Percentiles rank a stretch among this genome's conserved stretches.
These are phyloP conservation scores for Clanis bilineata DNA, from an alignment of 2,888 invertebrate genomes.

Conservation along the genomic window DNA sequence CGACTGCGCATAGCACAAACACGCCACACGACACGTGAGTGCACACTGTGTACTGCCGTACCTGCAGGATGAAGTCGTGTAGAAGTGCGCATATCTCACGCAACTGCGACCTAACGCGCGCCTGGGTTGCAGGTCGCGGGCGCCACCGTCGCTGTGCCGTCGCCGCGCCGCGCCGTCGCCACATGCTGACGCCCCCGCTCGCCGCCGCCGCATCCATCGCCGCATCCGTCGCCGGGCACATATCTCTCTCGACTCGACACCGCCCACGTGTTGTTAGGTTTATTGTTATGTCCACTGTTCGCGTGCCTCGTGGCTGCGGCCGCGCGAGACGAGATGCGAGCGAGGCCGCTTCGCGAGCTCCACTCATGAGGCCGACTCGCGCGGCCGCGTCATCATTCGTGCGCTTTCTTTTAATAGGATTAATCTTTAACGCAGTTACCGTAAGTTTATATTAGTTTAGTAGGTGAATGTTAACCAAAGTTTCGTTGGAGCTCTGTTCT, in stretches of 20 bases:
- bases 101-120: background rate
- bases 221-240: constrained; percentile 32
- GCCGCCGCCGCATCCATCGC: constrained; percentile 28
- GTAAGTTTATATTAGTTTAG: constrained; percentile 75
- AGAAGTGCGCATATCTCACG: no score
- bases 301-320: constrained; percentile 9
- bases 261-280: constrained; percentile 7
- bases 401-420: constrained; percentile 24
- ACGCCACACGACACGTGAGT: constrained; percentile 65
- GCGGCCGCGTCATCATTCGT: constrained; percentile 38
- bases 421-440: constrained; percentile 75
- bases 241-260: constrained; percentile 25
- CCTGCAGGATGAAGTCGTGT: no score
- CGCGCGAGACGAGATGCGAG: constrained; percentile 20
- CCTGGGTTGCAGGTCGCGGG: constrained; percentile 50
- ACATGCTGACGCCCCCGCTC: constrained; percentile 35
- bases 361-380: constrained; percentile 28
- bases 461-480: constrained; percentile 78
- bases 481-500: constrained; percentile 58
- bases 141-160: constrained; percentile 22
- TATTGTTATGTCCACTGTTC: constrained; percentile 16
- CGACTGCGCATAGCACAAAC: constrained; percentile 66
- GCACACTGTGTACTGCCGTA: no score
- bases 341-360: constrained; percentile 28
- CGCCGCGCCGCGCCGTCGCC: constrained; percentile 27